phyloP scores from a whole-genome alignment of 2,797 vertebrate species.

The Pseudochaenichthys georgianus region DNA sequence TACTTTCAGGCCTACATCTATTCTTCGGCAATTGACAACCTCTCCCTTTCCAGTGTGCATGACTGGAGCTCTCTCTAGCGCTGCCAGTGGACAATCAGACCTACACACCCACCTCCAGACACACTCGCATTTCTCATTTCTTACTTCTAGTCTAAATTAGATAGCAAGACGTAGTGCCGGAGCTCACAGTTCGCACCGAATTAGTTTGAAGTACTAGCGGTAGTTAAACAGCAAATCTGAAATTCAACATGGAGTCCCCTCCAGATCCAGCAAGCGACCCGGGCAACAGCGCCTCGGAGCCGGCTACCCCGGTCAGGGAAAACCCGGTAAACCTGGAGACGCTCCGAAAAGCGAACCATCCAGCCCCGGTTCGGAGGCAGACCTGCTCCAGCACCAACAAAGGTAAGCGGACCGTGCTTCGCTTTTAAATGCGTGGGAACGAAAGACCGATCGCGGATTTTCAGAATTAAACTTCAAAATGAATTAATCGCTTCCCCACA shows the following conservation, averaged over 20 bases:
- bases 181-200: slow-evolving; percentile 89
- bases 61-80: slow-evolving; percentile 92
- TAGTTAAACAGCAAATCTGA: slow-evolving; percentile 75
- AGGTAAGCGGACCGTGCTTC: slow-evolving; percentile 83
- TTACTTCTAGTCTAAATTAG: slow-evolving; percentile 95
- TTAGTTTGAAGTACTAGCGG: slow-evolving; percentile 84
- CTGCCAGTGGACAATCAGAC: slow-evolving; percentile 93
- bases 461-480: slow-evolving; percentile 82
- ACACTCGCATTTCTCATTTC: slow-evolving; percentile 92
- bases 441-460: slow-evolving; percentile 47
- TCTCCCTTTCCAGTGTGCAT: slow-evolving; percentile 84
- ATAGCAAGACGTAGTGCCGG: slow-evolving; percentile 90
- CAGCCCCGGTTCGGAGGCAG: slow-evolving; percentile 91
- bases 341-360: slow-evolving; percentile 93
- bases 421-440: slow-evolving; percentile 28
- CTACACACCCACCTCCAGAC: slow-evolving; percentile 89
- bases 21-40: slow-evolving; percentile 88
- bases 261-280: slow-evolving; percentile 95
- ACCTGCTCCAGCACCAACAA: slow-evolving; percentile 93
- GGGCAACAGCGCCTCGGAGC: slow-evolving; percentile 94
- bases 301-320: slow-evolving; percentile 93
- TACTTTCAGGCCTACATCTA: slow-evolving; percentile 84
- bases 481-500: slow-evolving; percentile 63
- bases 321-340: slow-evolving; percentile 94
- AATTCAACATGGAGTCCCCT: slow-evolving; percentile 96